Conservation (phyloP, 2,113 vertebrate genomes). For the Ceyx melanurus region DNA sequence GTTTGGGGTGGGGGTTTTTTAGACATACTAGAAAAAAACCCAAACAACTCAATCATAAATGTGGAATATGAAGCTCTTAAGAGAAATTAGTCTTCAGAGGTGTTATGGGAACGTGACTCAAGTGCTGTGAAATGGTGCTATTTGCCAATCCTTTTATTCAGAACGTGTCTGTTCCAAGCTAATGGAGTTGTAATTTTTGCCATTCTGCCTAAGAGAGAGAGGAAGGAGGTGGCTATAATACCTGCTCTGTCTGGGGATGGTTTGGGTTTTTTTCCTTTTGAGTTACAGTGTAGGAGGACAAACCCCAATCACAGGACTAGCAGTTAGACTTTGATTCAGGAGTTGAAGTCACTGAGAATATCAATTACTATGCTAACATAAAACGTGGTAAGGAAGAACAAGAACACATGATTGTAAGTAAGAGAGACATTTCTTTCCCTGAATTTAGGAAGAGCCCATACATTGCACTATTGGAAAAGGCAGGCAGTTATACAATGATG, state of each 20-base stretch:
- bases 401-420: neutral
- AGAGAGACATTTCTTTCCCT: neutral
- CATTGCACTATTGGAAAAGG: neutral
- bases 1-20: no score
- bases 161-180: neutral
- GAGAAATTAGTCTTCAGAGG: neutral
- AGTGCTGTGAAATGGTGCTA: neutral
- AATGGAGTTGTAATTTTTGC: neutral
- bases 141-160: neutral
- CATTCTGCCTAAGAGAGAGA: neutral
- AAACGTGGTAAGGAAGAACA: neutral
- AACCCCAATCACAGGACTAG: neutral
- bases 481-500: accelerated
- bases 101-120: neutral
- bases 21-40: neutral
- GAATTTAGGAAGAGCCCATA: neutral
- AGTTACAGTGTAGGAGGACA: neutral
- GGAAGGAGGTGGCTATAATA: neutral
- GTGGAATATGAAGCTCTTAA: neutral
- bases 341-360: neutral
- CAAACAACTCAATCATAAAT: neutral
- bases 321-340: neutral
- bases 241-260: neutral
- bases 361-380: neutral
- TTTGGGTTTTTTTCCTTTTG: neutral